Conservation (phyloP, 2,113 vertebrate species). For the Capricornis sumatraensis region DNA sequence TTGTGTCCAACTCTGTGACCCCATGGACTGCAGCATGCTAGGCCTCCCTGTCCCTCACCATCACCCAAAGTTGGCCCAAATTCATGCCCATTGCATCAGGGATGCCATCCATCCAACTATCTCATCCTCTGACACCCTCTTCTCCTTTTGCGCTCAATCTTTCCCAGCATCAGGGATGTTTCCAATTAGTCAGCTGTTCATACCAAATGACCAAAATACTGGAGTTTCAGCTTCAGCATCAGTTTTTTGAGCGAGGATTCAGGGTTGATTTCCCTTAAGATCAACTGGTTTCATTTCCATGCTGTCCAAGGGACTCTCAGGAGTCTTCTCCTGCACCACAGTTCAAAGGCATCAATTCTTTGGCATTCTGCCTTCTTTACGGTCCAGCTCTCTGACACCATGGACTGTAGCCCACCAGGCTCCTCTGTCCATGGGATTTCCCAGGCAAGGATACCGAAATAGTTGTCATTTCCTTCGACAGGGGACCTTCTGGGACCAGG, state of each 20-base stretch:
- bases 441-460: not conserved
- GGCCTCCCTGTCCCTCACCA: not conserved
- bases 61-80: not conserved
- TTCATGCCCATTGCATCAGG: not conserved
- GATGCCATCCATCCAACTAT: not conserved
- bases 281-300: not conserved
- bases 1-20: not conserved
- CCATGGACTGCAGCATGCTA: not conserved
- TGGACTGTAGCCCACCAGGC: not conserved
- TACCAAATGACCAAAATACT: not conserved
- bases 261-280: not conserved
- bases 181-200: not conserved
- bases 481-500: not conserved
- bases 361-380: not conserved
- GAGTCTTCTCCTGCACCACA: not conserved
- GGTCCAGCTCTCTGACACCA: not conserved
- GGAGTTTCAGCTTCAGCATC: not conserved
- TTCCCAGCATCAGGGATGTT: not conserved
- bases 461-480: not conserved
- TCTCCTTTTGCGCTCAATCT: not conserved
- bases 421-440: not conserved
- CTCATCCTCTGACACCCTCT: not conserved
- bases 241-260: accelerated
- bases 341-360: not conserved
- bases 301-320: not conserved